Evolutionary conservation across 2,797 vertebrate genomes (phyloP).

Genomic region (Manis javanica): DNA sequence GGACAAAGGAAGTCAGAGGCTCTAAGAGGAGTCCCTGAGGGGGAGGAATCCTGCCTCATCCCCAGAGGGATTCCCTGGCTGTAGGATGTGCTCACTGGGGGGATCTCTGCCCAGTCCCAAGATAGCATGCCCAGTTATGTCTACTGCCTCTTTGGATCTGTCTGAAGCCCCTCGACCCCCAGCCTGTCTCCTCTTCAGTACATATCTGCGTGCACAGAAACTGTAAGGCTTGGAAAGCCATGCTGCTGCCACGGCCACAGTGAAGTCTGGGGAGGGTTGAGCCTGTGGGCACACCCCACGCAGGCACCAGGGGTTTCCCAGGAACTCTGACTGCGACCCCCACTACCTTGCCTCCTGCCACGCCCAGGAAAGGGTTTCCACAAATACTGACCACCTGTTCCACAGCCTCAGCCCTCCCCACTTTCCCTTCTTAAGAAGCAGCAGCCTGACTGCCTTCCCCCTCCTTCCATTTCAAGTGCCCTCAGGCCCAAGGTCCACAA

Average conservation of each 20-base stretch:
- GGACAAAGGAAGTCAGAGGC: neutral
- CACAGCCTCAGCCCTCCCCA: neutral
- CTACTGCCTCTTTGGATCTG: neutral
- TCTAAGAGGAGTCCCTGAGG: neutral
- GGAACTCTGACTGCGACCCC: neutral
- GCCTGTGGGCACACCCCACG: neutral
- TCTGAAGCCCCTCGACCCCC: neutral
- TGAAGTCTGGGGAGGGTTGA: neutral
- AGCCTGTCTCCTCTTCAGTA: neutral
- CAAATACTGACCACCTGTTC: neutral
- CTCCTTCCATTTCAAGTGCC: neutral
- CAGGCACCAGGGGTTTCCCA: neutral
- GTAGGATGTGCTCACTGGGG: neutral
- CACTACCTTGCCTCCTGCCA: neutral
- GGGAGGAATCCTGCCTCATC: neutral
- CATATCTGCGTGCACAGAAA: neutral
- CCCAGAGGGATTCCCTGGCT: neutral
- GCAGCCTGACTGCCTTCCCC: neutral
- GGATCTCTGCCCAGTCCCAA: neutral
- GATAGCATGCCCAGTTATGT: neutral
- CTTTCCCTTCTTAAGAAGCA: neutral
- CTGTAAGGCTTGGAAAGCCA: neutral
- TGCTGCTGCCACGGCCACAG: constrained; percentile 4
- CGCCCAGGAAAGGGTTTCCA: neutral
- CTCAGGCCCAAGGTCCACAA: neutral